Evolutionary conservation across 1,140 invertebrate species (phyloP), one percentile per base, ranked within the genome.

Genomic region (Rhagoletis pomonella): DNA sequence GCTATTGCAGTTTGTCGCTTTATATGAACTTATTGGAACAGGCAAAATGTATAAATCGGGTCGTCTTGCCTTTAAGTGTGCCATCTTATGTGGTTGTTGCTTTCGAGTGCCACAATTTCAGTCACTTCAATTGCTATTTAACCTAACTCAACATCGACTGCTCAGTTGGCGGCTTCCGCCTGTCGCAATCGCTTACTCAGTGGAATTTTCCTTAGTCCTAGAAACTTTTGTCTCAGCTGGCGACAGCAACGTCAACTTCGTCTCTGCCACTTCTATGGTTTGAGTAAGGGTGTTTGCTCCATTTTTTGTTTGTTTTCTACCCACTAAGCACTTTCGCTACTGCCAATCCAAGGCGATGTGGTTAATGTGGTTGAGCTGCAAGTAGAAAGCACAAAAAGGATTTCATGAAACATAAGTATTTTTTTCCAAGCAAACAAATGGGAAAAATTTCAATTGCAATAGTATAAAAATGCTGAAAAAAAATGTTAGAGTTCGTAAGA

Each of bases 231-330:
- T 62, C 4, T 17, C 60, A 14, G 60, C 60, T 14, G 7, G 12
- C 17, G 60, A 17, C 12, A 14, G n/a, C 60, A 4, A n/a, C 60
- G 60, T 62, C 60, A 62, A 62, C 60, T 44, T 69, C 67, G 6
- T 17, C 9, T 3, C 10, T 29, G 29, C 69, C 29, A 6, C 29
- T n/a, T 62, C 60, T 1, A 14, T 62, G n/a, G 10, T 0, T 55
- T 55, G 50, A 55, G n/a, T 29, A 14, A 55, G 47, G 73, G 47
- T 81, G 73, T 81, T 81, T 81, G 73, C 47, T 81, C 73, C 29
- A 81, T 47, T 81, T 81, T 29, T 29, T 29, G 29, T 29, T 29
- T 81, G 3, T 12, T 73, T 47, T 44, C 39, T 73, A 4, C 14
- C 14, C 0, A 19, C 39, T 67, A 29, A 29, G 29, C 29, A 4